phyloP scores from a whole-genome alignment of 2,797 vertebrate species.

The Rhadinocentrus ornatus region DNA sequence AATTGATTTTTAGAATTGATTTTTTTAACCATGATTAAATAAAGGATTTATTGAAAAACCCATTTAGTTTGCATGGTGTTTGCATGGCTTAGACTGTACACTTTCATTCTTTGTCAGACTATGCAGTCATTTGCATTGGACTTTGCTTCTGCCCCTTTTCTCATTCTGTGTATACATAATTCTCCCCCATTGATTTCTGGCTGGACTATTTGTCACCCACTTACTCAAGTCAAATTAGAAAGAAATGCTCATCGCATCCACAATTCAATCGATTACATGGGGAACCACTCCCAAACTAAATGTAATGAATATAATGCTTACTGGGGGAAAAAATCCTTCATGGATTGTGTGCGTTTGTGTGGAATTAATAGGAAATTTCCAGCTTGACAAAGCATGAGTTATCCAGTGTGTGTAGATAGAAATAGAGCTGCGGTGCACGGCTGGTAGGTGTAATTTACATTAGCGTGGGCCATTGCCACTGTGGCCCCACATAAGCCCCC shows the following conservation, averaged over 20 bases:
- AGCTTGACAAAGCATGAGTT: constrained; percentile 79
- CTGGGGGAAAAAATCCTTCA: constrained; percentile 60
- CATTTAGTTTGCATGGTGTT: constrained; percentile 62
- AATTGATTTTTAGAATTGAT: too few relatives aligned
- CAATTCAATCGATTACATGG: constrained; percentile 74
- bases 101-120: constrained; percentile 47
- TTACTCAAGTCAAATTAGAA: constrained; percentile 82
- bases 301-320: constrained; percentile 80
- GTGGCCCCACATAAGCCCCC: constrained; percentile 38
- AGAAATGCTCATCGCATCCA: constrained; percentile 67
- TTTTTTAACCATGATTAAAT: constrained; percentile 68
- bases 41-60: constrained; percentile 57
- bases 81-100: constrained; percentile 52
- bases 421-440: constrained; percentile 32
- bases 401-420: constrained; percentile 60
- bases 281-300: constrained; percentile 67
- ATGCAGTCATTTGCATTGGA: constrained; percentile 67
- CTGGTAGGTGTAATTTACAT: constrained; percentile 78
- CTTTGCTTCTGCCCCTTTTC: constrained; percentile 20
- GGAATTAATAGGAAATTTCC: constrained; percentile 83
- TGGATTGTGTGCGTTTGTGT: constrained; percentile 72
- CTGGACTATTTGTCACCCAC: constrained; percentile 81
- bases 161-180: constrained; percentile 69
- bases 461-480: constrained; percentile 74
- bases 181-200: constrained; percentile 79